These are phyloP conservation scores for Phoxinus phoxinus DNA, from an alignment of 2,113 vertebrate genomes.

Conservation along the genomic window DNA sequence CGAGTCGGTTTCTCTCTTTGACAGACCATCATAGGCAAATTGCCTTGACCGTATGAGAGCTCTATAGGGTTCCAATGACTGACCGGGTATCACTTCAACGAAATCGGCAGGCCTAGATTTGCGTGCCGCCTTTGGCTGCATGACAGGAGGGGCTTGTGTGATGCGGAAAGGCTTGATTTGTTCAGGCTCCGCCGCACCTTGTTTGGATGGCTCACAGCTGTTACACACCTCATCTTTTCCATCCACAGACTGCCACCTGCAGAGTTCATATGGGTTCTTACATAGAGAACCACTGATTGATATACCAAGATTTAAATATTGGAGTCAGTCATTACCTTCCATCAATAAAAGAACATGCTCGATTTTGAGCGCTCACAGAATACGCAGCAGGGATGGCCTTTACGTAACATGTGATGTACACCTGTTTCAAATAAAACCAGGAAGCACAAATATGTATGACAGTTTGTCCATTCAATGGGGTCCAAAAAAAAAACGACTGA, in stretches of 20 bases:
- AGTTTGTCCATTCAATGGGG: neutral
- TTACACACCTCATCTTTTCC: conserved; percentile 66
- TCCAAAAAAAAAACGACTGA: too few species aligned
- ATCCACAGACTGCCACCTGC: conserved; percentile 71
- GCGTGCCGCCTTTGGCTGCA: neutral
- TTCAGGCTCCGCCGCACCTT: neutral
- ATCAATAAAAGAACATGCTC: conserved; percentile 68
- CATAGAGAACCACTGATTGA: neutral
- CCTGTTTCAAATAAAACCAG: conserved; percentile 51
- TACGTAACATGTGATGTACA: conserved; percentile 69
- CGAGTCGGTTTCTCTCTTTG: conserved; percentile 38
- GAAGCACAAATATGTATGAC: neutral
- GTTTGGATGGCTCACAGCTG: conserved; percentile 57
- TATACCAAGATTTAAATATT: neutral
- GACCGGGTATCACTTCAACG: conserved; percentile 32
- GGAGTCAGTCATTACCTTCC: conserved; percentile 57
- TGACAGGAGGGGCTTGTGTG: neutral
- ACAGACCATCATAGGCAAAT: conserved; percentile 1
- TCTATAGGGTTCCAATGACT: neutral
- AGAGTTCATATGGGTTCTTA: neutral
- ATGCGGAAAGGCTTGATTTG: neutral
- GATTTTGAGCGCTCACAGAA: conserved; percentile 51
- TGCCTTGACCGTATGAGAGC: neutral
- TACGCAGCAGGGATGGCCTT: conserved; percentile 58
- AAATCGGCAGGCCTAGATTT: conserved; percentile 18